Evolutionary conservation across 2,113 vertebrate species (phyloP).

Genomic region (Columba janthina): DNA sequence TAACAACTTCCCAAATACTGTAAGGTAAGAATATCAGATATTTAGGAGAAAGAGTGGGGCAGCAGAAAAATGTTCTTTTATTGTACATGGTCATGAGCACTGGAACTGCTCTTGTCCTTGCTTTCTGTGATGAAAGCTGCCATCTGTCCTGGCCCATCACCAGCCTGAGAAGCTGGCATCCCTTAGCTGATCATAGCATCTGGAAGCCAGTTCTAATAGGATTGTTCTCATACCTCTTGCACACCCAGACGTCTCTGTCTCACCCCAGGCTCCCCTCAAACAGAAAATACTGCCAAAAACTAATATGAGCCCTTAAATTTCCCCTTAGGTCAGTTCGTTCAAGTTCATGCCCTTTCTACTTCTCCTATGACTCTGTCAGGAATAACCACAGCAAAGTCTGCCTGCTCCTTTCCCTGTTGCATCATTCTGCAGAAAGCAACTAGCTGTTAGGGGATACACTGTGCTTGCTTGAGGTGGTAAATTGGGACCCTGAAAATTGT

Average conservation of each 20-base stretch:
- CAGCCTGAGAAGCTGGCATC: background rate
- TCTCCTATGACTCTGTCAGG: background rate
- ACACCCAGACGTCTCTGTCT: background rate
- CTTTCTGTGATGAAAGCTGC: background rate
- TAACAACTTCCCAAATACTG: background rate
- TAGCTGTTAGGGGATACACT: background rate
- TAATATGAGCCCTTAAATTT: background rate
- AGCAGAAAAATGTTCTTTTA: background rate
- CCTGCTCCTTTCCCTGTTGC: background rate
- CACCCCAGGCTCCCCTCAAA: background rate
- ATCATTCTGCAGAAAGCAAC: background rate
- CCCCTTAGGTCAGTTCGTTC: background rate
- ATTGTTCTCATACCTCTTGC: background rate
- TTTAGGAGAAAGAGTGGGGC: background rate
- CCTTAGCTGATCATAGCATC: background rate
- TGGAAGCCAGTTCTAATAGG: background rate
- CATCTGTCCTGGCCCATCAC: background rate
- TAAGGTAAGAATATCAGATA: background rate
- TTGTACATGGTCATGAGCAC: background rate
- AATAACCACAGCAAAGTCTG: background rate
- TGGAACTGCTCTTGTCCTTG: background rate
- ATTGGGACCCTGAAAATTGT: background rate
- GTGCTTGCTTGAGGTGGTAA: background rate
- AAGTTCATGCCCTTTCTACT: background rate
- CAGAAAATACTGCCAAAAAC: conserved; percentile 14